Evolutionary conservation across 2,797 vertebrate species (phyloP), one percentile per base, ranked within the genome.

Genomic region (Merluccius polli): DNA sequence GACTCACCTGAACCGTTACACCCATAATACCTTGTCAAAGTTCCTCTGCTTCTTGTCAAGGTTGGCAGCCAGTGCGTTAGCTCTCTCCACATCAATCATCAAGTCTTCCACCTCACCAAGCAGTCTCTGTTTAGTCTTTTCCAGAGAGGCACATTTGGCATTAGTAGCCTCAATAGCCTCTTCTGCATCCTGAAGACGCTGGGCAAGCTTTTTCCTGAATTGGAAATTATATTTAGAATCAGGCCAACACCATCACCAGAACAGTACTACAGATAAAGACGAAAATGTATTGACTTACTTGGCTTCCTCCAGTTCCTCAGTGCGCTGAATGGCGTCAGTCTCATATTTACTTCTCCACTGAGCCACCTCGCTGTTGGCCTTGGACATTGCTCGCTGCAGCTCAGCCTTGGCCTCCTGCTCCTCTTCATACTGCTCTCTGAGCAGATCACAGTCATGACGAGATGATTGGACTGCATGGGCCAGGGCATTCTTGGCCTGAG

Each of bases 281-380:
- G 1, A n/a, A 71, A 21, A 70, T 32, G 30, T 18, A 32, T 30
- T 31, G 7, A n/a, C 72, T 90, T 87, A 95, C 94, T 95, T 95
- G 77, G 94, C 89, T 73, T 95, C 94, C 76, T 95, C 95, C 9
- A 95, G 91, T 78, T 95, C 94, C 82, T 95, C 94, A 0, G 94
- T 95, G 73, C 94, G 87, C 89, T 95, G 94, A 80, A 95, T 95
- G 82, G 94, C 94, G 0, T 95, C 95, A 0, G 95, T 95, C 88
- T 95, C 94, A 0, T 95, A 95, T 85, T 95, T 95, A 81, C 90
- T 90, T 84, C 94, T 94, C 95, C 95, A 95, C 84, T 95, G 94
- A 77, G 95, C 94, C 86, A 95, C 94, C 82, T 96, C 94, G 0
- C 91, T 92, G 91, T 96, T 96, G 84, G 94, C 93, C 85, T 95